These are phyloP conservation scores for Anoura caudifer DNA, from an alignment of 2,113 vertebrate genomes.

Conservation along the genomic window DNA sequence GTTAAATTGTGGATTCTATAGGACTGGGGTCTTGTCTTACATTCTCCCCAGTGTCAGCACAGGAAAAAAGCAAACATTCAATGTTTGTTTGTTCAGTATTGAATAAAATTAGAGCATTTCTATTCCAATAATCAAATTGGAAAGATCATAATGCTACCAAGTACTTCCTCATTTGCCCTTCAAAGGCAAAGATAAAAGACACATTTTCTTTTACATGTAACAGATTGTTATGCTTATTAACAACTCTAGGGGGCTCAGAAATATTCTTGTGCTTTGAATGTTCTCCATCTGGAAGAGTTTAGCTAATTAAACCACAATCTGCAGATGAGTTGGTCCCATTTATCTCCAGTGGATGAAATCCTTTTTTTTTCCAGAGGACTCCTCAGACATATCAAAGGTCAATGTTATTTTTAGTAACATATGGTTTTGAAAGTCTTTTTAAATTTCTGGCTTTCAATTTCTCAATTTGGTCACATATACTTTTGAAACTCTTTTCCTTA, in stretches of 20 bases:
- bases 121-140: not conserved
- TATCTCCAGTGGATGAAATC: slow-evolving; percentile 33
- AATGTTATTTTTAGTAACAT: slow-evolving; percentile 59
- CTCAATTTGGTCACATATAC: not conserved
- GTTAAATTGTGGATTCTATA: not conserved
- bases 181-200: slow-evolving; percentile 52
- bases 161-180: slow-evolving; percentile 35
- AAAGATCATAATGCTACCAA: slow-evolving; percentile 21
- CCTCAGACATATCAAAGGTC: slow-evolving; percentile 52
- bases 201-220: slow-evolving; percentile 34
- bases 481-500: not conserved
- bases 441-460: not conserved
- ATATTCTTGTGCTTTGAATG: slow-evolving; percentile 11
- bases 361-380: slow-evolving; percentile 52
- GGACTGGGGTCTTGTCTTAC: not conserved
- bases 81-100: not conserved
- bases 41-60: not conserved
- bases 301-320: slow-evolving; percentile 47
- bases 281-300: slow-evolving; percentile 68
- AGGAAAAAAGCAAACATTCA: not conserved
- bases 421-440: slow-evolving; percentile 31
- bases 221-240: slow-evolving; percentile 46
- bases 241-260: slow-evolving; percentile 40
- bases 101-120: not conserved
- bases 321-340: slow-evolving; percentile 27